A percentile compares a stretch with the other conserved stretches of the same genome.
These are phyloP conservation scores for Neotragus moschatus DNA, from an alignment of 2,113 vertebrate genomes.

Conservation along the genomic window DNA sequence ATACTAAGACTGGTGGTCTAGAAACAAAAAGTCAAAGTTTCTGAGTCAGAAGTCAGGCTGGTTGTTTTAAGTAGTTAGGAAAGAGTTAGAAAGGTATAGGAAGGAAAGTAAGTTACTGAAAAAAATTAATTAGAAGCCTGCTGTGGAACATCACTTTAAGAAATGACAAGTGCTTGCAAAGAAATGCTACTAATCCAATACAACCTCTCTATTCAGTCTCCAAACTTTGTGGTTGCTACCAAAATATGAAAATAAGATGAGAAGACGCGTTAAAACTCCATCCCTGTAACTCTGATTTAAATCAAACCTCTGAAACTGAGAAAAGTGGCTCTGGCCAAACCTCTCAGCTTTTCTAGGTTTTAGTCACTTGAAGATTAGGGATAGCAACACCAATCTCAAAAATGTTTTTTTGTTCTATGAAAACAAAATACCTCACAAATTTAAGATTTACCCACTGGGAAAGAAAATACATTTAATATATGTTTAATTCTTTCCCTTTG, in stretches of 20 bases:
- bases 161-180: not conserved
- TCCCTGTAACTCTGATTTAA: not conserved
- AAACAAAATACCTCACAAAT: not conserved
- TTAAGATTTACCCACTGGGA: not conserved
- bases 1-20: not conserved
- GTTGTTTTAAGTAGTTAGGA: not conserved
- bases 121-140: not conserved
- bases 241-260: not conserved
- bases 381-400: not conserved
- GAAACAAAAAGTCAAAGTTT: not conserved
- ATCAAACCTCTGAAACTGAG: not conserved
- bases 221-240: not conserved
- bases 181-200: not conserved
- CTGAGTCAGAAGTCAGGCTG: not conserved
- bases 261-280: not conserved
- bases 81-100: not conserved
- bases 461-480: not conserved
- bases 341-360: not conserved
- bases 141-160: not conserved
- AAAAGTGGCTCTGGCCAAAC: not conserved
- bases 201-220: not conserved
- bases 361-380: not conserved
- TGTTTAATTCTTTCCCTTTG: not conserved
- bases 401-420: not conserved
- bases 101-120: not conserved